These are phyloP conservation scores for Leuciscus idus DNA, from an alignment of 2,113 vertebrate species.

Conservation along the genomic window DNA sequence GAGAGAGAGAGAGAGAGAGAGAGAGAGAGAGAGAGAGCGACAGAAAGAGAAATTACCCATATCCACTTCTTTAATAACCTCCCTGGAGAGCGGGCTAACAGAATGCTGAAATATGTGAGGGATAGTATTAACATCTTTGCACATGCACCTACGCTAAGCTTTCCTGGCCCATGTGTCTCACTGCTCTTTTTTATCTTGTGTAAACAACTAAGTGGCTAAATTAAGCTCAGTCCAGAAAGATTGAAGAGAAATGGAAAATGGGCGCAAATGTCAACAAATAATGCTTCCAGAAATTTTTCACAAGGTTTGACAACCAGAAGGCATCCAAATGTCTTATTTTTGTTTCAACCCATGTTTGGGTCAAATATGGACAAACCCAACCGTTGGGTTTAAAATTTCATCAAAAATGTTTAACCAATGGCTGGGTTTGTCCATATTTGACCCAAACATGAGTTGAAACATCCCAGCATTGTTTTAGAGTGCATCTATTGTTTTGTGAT, in stretches of 20 bases:
- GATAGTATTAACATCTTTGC: constrained; percentile 33
- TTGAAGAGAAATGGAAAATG: not conserved
- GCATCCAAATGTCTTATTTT: not conserved
- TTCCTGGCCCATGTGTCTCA: not conserved
- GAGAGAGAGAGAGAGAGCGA: constrained; percentile 12
- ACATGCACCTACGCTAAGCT: constrained; percentile 7
- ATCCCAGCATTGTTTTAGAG: no score
- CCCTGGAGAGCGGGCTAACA: constrained; percentile 14
- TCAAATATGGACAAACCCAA: no score
- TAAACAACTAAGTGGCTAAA: constrained; percentile 13
- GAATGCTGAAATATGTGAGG: constrained; percentile 14
- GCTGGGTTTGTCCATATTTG: no score
- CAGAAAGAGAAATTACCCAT: constrained; percentile 41
- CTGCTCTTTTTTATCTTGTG: constrained; percentile 9
- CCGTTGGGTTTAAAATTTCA: no score
- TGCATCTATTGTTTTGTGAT: not conserved
- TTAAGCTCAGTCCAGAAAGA: not conserved
- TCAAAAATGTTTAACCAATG: no score
- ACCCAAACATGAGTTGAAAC: no score
- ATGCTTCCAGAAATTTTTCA: not conserved
- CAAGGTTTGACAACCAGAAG: not conserved
- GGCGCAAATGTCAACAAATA: not conserved
- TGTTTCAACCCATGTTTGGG: no score
- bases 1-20: not conserved
- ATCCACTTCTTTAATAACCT: constrained; percentile 31